Conservation (phyloP, 2,797 vertebrate genomes). For the Podarcis lilfordi region DNA sequence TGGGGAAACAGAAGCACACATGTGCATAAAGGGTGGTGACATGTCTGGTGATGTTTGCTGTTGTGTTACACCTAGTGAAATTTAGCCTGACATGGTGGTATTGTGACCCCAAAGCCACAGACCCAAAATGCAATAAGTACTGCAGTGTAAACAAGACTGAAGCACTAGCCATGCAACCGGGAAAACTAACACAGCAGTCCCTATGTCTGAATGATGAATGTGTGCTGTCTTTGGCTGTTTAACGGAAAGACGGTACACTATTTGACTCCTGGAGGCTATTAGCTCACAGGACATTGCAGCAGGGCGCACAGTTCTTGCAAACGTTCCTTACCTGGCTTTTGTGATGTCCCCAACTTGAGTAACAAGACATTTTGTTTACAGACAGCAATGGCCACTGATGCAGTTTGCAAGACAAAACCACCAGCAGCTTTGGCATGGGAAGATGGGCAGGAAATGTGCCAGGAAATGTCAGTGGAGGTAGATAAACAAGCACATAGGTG, state of each 20-base stretch:
- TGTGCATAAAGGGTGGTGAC: too few relatives aligned
- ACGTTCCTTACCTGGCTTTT: neutral
- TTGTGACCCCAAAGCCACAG: too few relatives aligned
- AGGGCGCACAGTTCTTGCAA: slow-evolving; percentile 25
- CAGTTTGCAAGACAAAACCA: neutral
- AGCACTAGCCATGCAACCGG: too few relatives aligned
- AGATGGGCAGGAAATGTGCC: neutral
- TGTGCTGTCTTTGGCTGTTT: neutral
- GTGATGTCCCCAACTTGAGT: neutral
- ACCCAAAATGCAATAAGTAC: too few relatives aligned
- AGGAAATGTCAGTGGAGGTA: neutral
- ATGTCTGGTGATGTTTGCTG: too few relatives aligned
- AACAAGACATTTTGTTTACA: neutral
- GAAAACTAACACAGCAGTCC: too few relatives aligned
- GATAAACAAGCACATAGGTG: neutral
- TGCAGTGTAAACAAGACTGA: too few relatives aligned
- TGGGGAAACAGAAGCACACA: too few relatives aligned
- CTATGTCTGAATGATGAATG: too few relatives aligned
- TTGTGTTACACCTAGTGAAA: too few relatives aligned
- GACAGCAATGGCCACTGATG: neutral
- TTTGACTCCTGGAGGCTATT: neutral
- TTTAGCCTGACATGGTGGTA: too few relatives aligned
- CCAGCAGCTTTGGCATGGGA: neutral
- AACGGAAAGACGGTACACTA: neutral
- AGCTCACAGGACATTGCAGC: neutral